Conservation (phyloP, 2,888 invertebrate genomes). For the Malthinus seriepunctatus region DNA sequence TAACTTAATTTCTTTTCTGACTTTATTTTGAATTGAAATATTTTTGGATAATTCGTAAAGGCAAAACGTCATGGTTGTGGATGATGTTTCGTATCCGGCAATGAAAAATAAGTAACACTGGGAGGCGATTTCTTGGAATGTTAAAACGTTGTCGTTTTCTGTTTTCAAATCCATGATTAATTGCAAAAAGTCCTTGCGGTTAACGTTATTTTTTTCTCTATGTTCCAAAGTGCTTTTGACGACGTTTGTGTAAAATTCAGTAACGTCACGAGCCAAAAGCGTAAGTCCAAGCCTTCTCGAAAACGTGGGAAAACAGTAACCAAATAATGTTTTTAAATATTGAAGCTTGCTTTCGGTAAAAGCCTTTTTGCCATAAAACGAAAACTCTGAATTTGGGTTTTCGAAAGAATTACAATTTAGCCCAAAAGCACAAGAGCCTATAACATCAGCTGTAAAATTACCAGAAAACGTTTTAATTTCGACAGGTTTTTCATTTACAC, state of each 20-base stretch:
- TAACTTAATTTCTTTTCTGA: slow-evolving; percentile 51
- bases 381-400: slow-evolving; percentile 55
- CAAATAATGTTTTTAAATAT: neutral
- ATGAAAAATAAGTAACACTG: slow-evolving; percentile 42
- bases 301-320: neutral
- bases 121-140: slow-evolving; percentile 30
- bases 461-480: slow-evolving; percentile 56
- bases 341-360: neutral
- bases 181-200: slow-evolving; percentile 7
- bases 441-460: slow-evolving; percentile 59
- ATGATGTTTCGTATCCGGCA: slow-evolving; percentile 52
- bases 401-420: slow-evolving; percentile 48
- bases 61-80: slow-evolving; percentile 52
- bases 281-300: neutral
- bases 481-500: slow-evolving; percentile 42
- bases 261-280: neutral
- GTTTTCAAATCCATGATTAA: slow-evolving; percentile 14
- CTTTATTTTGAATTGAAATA: slow-evolving; percentile 52
- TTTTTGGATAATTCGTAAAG: slow-evolving; percentile 59
- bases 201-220: slow-evolving; percentile 9
- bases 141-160: slow-evolving; percentile 24
- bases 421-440: slow-evolving; percentile 63
- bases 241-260: neutral
- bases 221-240: slow-evolving; percentile 2
- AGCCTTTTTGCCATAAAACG: slow-evolving; percentile 8